Base-by-base conservation (phyloP, 1,140 invertebrate species). In the Monochamus saltuarius region DNA sequence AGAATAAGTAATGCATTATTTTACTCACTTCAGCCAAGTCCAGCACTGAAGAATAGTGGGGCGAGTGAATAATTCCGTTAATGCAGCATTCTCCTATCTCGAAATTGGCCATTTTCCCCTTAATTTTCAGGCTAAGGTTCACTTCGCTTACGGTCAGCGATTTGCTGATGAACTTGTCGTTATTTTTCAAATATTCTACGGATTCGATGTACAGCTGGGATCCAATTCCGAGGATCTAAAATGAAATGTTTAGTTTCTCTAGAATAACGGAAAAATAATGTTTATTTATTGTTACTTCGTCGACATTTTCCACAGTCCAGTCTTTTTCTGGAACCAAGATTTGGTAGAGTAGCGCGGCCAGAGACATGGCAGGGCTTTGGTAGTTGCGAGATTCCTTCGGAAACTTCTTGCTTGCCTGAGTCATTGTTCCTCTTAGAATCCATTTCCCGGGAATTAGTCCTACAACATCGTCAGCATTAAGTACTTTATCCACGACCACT, bases 351-450 rank as follows among this genome's bases (percentile, higher is more conserved):
- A 82, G 71, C 0, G 80, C 76, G 1, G 81, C 76, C 3, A 78
- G 75, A 1, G 78, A 75, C 1, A 69, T 76, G 0, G 82, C 80
- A 3, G 81, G 81, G 45, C 80, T 79, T 63, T 83, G 82, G 10
- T 74, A 77, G 19, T 78, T 77, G 38, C 82, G 71, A 14, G 77
- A 76, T 34, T 79, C 75, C 36, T 74, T 73, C 0, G 76, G 73
- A 65, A 81, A 83, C 37, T 74, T 67, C 3, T 64, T 69, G 61
- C 80, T 78, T 0, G 68, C 76, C 56, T 83, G 81, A 62, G 77
- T 78, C 59, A 82, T 78, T 9, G 67, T 73, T 4, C 80, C 82
- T 29, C 77, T 71, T 0, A 82, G 56, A 13, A 82, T 76, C 81
- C 81, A 83, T n/a, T 75, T 76, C 39, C 75, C 75, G 0, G 74